Base-by-base conservation (phyloP, 2,888 invertebrate genomes). In the Rhogogaster chlorosoma region DNA sequence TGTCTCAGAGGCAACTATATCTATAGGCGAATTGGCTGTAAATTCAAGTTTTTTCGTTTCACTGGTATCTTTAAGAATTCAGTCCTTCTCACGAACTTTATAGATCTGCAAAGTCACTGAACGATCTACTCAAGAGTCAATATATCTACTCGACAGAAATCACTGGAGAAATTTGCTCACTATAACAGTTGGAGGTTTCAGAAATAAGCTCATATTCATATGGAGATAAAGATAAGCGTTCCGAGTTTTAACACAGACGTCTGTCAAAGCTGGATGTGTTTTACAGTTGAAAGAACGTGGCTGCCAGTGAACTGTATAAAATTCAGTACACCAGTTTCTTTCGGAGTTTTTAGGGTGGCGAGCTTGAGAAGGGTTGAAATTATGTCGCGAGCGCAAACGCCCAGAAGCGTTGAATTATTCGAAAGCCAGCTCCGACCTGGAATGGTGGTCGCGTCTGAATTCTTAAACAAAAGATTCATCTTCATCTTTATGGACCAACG, bases 351-450 rank as follows among this genome's bases (percentile, higher is more conserved):
- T 22, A 38, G 80, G 61, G 61, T 22, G 32, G 61, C 36, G 49
- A 70, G 42, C 42, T 83, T 70, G 67, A 70, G 70, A 83, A 67
- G 83, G 83, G 67, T 83, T 83, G 80, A 38, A 80, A 80, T 80
- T 80, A 80, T 80, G 80, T 57, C 80, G 80, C 38, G 36, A 26
- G 22, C 38, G 32, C 80, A 57, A 61, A 80, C 80, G 38, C 80
- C 80, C 80, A 80, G 61, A 80, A 80, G 61, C 80, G 80, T 61
- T 83, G 70, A 83, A 83, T 83, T 83, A 83, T 83, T 83, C 45
- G 38, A 67, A 61, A 67, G 22, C 29, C 83, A n/a, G n/a, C n/a
- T 49, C 82, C 45, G 67, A 38, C 67, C 61, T 57, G 80, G 57
- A 3, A 61, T 38, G 36, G 67, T 70, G 38, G 83, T 49, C 83